Evolutionary conservation across 2,888 invertebrate genomes (phyloP), one percentile per base, ranked within the genome.

Genomic region (Netelia virgata): DNA sequence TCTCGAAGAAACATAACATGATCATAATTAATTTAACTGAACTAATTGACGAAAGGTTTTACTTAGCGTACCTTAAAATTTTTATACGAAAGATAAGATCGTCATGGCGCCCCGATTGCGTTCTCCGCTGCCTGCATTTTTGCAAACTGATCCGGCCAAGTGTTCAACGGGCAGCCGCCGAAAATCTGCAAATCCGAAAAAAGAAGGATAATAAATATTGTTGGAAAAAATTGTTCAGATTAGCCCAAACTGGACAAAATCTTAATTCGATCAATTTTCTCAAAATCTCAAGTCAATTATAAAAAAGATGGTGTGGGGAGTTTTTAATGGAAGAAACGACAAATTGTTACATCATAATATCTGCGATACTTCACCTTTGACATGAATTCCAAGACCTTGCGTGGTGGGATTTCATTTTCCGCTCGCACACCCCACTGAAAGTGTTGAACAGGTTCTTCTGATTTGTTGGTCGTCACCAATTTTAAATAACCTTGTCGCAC

Each of bases 381-480:
- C 88, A 95, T 93, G 90, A 95, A 95, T 28, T 95, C 92, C 11
- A 95, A 91, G 1, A 95, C 87, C 20, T 93, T 92, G 53, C 94
- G 90, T 86, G 94, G 94, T 0, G 94, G 93, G 11, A 95, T 87
- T 87, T 95, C 95, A 57, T 94, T 91, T 0, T 90, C 88, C 0
- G 95, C 95, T 57, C 95, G 91, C 50, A 93, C 92, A 14, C 95
- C 95, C 95, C 95, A 95, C 73, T 93, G 92, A 84, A 94, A 95
- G 0, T 94, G 92, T 3, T 84, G 23, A 6, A 68, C 23, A 0
- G 93, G 91, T 11, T 94, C 88, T 11, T 95, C 94, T 16, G 93
- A 92, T 55, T 94, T 94, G 0, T 94, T 94, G n/a, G 92, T 28
- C 43, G 78, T 79, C 3, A 50, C 64, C 57, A 83, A 84, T 0